Percentiles rank a stretch among this genome's conserved stretches.
These are phyloP conservation scores for Caenorhabditis sp. DNA, from an alignment of 2,888 invertebrate genomes.

Conservation along the genomic window DNA sequence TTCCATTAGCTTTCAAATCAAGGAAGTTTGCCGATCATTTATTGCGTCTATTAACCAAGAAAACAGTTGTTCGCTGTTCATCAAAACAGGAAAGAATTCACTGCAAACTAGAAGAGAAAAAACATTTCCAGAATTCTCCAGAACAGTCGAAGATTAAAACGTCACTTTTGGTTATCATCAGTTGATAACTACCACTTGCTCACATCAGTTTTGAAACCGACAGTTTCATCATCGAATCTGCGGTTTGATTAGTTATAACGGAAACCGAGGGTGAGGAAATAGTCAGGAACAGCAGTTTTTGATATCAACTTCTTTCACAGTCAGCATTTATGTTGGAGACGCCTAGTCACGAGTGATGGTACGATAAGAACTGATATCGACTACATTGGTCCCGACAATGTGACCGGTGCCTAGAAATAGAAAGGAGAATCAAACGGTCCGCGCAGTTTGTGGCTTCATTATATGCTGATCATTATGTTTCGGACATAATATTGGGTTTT, in stretches of 20 bases:
- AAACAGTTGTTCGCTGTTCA: constrained; percentile 14
- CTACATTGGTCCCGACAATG: too few relatives aligned
- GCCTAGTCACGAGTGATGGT: too few relatives aligned
- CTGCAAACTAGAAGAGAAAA: background rate
- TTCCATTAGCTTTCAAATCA: background rate
- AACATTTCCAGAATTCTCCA: background rate
- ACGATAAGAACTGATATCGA: too few relatives aligned
- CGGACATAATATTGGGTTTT: too few relatives aligned
- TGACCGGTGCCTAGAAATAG: too few relatives aligned
- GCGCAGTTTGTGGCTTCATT: too few relatives aligned
- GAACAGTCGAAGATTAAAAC: background rate
- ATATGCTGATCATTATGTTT: too few relatives aligned
- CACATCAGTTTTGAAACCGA: constrained; percentile 30
- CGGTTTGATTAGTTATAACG: background rate
- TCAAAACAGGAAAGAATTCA: background rate
- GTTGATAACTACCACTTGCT: constrained; percentile 2
- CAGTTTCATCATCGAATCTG: background rate
- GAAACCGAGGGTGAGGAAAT: background rate
- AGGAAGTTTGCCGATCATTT: background rate
- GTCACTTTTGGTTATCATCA: constrained; percentile 9
- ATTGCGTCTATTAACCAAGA: background rate
- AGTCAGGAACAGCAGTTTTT: too few relatives aligned
- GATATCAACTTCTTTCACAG: too few relatives aligned
- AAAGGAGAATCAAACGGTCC: too few relatives aligned
- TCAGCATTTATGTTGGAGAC: too few relatives aligned